Evolutionary conservation across 2,888 invertebrate genomes (phyloP), one percentile per base, ranked within the genome.

Genomic region (Lithophane leautieri): DNA sequence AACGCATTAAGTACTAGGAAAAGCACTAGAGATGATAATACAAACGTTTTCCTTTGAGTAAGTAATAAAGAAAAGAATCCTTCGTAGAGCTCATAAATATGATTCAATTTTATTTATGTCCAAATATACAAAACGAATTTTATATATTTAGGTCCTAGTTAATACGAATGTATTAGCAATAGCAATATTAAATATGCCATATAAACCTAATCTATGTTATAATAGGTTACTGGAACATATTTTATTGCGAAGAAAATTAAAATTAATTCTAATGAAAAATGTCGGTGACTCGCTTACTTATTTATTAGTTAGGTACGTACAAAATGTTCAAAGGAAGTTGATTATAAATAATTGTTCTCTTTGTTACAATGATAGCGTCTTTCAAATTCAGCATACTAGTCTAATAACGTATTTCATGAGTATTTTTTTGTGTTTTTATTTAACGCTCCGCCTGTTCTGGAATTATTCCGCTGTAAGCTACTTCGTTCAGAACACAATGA

Each of bases 401-500:
- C 4, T 66, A 61, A 47, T 70, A 81, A 61, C 19, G 42, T 63
- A 60, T 61, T 68, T 56, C 34, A 56, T 25, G 56, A n/a, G 19
- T 68, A n/a, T 61, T 54, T 76, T 82, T 81, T 73, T 61, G 34
- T 47, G 56, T 81, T 73, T 71, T 61, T 63, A 69, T 81, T 73
- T 73, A 54, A 83, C 68, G 79, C 68, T 85, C 73, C 61, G 82
- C 67, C 50, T 70, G 70, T 61, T 82, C 56, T 54, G 61, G 50
- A 78, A 76, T 73, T 83, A 75, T 86, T 73, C 74, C 25, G 25
- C 50, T 70, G 54, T 76, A 63, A 72, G 52, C 44, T 76, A 54
- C 40, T 47, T 76, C 52, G 58, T 40, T 69, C 19, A 54, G 60
- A 76, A 65, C 12, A 73, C 50, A 70, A 8, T 60, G 40, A 54